phyloP scores from a whole-genome alignment of 2,888 invertebrate species.

The Neocrepidodera transversa region DNA sequence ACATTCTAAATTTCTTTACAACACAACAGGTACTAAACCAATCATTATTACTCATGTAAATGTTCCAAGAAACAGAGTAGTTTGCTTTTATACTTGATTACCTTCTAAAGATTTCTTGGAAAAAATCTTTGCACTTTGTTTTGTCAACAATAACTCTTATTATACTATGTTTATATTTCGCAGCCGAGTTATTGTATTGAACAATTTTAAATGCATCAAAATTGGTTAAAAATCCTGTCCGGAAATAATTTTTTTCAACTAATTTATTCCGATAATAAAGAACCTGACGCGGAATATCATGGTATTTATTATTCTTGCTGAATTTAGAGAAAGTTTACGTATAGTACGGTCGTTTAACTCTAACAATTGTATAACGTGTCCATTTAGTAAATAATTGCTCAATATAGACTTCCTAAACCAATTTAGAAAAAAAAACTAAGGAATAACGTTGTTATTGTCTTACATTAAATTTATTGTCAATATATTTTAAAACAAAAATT shows the following conservation, averaged over 20 bases:
- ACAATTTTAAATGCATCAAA: background rate
- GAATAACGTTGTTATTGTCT: too few species aligned
- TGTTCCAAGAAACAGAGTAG: constrained; percentile 10
- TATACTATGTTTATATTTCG: background rate
- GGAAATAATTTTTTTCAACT: background rate
- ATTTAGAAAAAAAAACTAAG: too few species aligned
- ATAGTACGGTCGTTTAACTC: constrained; percentile 24
- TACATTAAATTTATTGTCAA: too few species aligned
- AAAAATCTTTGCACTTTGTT: constrained; percentile 8
- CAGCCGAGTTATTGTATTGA: background rate
- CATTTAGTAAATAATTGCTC: too few species aligned
- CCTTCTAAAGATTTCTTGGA: constrained; percentile 13
- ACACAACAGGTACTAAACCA: background rate
- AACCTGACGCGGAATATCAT: constrained; percentile 16
- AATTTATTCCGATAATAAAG: background rate
- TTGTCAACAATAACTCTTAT: constrained; percentile 13
- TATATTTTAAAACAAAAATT: too few species aligned
- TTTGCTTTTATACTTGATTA: constrained; percentile 13
- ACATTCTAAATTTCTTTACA: constrained; percentile 3
- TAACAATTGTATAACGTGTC: too few species aligned
- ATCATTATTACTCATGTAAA: constrained; percentile 4
- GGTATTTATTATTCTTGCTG: too few species aligned
- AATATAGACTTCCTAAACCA: too few species aligned
- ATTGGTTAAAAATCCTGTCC: too few species aligned
- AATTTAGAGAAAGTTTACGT: constrained; percentile 34